Percentiles rank a stretch among this genome's conserved stretches.
These are phyloP conservation scores for Rhamnusium bicolor DNA, from an alignment of 2,888 invertebrate genomes.

Conservation along the genomic window DNA sequence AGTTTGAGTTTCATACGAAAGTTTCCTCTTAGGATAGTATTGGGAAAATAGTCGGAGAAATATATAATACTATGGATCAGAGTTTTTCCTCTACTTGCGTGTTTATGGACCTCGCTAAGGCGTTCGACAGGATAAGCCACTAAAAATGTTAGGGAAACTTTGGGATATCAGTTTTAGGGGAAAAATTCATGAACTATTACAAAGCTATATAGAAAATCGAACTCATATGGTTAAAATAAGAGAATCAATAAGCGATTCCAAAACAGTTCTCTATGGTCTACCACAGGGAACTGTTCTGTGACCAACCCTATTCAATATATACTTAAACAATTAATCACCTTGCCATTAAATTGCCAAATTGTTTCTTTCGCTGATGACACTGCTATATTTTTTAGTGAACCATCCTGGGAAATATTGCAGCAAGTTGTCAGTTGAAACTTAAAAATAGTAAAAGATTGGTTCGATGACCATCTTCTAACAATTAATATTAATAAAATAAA, in stretches of 20 bases:
- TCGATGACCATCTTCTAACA: too few relatives aligned
- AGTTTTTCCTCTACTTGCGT: too few relatives aligned
- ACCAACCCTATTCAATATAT: not conserved
- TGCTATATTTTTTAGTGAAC: not conserved
- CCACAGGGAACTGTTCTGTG: conserved; percentile 5
- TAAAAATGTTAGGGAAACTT: not conserved
- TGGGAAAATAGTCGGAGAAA: too few relatives aligned
- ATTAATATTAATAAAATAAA: too few relatives aligned
- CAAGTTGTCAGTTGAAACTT: too few relatives aligned
- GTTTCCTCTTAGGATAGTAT: not conserved
- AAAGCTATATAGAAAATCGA: conserved; percentile 2
- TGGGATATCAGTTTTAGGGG: not conserved
- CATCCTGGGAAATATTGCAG: too few relatives aligned
- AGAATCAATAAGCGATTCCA: not conserved
- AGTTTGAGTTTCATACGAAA: not conserved
- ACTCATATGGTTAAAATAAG: not conserved
- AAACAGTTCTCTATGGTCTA: not conserved
- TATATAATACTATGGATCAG: too few relatives aligned
- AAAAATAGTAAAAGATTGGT: too few relatives aligned
- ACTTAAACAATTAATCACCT: not conserved
- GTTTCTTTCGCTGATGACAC: conserved; percentile 3
- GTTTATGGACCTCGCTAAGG: too few relatives aligned
- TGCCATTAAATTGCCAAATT: not conserved
- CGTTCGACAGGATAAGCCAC: not conserved
- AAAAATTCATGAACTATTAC: not conserved